A percentile compares a stretch with the other conserved stretches of the same genome.
Evolutionary conservation across 1,140 invertebrate genomes (phyloP).

Genomic region (Charaxes varanes): DNA sequence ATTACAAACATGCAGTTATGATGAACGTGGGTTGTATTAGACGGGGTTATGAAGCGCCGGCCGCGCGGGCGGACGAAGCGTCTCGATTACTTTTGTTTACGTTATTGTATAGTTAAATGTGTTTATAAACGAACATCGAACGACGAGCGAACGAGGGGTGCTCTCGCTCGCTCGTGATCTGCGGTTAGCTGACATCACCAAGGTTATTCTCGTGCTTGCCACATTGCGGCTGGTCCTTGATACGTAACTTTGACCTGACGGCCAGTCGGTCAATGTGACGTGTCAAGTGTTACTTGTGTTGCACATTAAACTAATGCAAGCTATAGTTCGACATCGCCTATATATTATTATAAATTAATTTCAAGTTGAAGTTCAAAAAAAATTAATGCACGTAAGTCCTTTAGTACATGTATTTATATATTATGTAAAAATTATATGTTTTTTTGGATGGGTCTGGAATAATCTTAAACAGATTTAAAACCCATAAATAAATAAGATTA

Average conservation of each 20-base stretch:
- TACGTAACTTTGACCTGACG: conserved; percentile 31
- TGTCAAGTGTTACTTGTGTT: conserved; percentile 26
- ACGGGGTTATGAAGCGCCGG: conserved; percentile 70
- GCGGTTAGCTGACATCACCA: conserved; percentile 67
- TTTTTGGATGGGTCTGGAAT: conserved; percentile 2
- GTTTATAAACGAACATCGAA: conserved; percentile 47
- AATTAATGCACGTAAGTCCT: no score
- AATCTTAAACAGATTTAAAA: no score
- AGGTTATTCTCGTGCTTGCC: conserved; percentile 56
- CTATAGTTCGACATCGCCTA: neutral
- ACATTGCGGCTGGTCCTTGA: conserved; percentile 29
- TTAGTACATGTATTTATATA: neutral
- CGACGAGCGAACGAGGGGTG: conserved; percentile 49
- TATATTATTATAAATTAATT: no score
- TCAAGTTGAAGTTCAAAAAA: no score
- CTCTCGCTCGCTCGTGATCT: conserved; percentile 48
- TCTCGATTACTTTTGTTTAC: conserved; percentile 66
- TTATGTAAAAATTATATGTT: neutral
- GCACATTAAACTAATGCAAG: conserved; percentile 2
- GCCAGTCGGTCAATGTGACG: conserved; percentile 30
- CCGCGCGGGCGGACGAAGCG: conserved; percentile 55
- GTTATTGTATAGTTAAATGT: conserved; percentile 30
- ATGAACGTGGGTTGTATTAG: conserved; percentile 68
- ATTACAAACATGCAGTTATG: conserved; percentile 73
- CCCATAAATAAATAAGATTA: no score